These are phyloP conservation scores for Pseudochirops corinnae DNA, from an alignment of 2,797 vertebrate genomes.

Conservation along the genomic window DNA sequence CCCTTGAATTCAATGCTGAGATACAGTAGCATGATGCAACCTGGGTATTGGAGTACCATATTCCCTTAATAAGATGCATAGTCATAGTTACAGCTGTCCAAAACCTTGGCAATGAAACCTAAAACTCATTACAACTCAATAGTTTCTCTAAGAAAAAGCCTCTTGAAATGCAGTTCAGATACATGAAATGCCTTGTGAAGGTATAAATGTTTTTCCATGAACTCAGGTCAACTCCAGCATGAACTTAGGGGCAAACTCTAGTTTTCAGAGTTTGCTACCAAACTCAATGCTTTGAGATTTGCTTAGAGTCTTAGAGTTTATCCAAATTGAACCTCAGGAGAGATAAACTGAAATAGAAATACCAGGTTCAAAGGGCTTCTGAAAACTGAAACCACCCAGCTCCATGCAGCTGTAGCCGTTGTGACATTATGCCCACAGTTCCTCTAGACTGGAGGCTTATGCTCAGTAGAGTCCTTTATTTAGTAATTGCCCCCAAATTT, in stretches of 20 bases:
- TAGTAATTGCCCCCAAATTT: constrained; percentile 10
- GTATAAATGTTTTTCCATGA: background rate
- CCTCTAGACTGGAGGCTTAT: constrained; percentile 6
- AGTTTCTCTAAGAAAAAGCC: background rate
- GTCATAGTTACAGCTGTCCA: background rate
- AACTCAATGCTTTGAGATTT: constrained; percentile 31
- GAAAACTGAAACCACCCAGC: constrained; percentile 59
- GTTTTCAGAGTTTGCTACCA: background rate
- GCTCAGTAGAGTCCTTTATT: background rate
- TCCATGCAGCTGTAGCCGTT: background rate
- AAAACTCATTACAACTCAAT: constrained; percentile 2
- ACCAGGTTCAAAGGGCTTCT: constrained; percentile 41
- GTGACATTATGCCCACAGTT: background rate
- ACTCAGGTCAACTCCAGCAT: background rate
- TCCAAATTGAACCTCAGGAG: constrained; percentile 46
- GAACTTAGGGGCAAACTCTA: background rate
- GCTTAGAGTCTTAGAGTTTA: constrained; percentile 45
- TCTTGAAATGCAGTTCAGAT: background rate
- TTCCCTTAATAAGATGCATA: constrained; percentile 44
- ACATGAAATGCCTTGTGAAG: background rate
- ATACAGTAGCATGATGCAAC: constrained; percentile 15
- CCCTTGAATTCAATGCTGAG: background rate
- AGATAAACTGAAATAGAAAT: constrained; percentile 57
- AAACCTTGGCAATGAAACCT: constrained; percentile 1
- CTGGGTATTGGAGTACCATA: background rate